Base-by-base conservation (phyloP, 1,140 invertebrate genomes). In the Drosophila insularis region DNA sequence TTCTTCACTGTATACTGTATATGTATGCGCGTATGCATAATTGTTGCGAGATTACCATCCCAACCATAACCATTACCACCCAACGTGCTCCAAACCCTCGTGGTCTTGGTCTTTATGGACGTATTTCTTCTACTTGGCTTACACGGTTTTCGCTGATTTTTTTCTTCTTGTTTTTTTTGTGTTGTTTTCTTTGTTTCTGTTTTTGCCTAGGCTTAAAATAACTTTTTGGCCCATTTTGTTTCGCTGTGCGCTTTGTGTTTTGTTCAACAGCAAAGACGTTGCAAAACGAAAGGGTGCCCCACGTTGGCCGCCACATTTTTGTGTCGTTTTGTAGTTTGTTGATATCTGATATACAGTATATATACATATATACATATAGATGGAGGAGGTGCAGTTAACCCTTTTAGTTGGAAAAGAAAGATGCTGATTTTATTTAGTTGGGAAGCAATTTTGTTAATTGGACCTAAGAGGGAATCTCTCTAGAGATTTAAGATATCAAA, bases 221-320 rank as follows among this genome's bases (percentile, higher is more conserved):
- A 87, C 84, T 84, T 87, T 86, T 89, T 87, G 84, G 77, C 85
- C 85, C 84, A 89, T 87, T 89, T 80, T 73, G 55, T 74, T 76
- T 23, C 23, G 17, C 43, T 43, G 32, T 17, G 37, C 61, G 40
- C 82, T 68, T 79, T 81, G 77, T 78, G 82, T 75, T 73, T 68
- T 60, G 39, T 66, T 69, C 58, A 59, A 59, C 32, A 60, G 17
- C 32, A 60, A 35, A 40, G 54, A 56, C 54, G 32, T 37, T 58
- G 14, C 55, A 58, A 14, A 32, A 1, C 31, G 17, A 58, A 58
- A 31, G 55, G 55, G 43, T 19, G 10, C 4, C 8, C 43, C 43
- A 50, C 43, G 43, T 50, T 50, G 43, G 43, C 43, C 17, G 43
- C 43, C 43, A 10, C 19, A 21, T 50, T 19, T 50, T 21, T 50